phyloP scores from a whole-genome alignment of 2,797 vertebrate species.

The Cynopterus sphinx region DNA sequence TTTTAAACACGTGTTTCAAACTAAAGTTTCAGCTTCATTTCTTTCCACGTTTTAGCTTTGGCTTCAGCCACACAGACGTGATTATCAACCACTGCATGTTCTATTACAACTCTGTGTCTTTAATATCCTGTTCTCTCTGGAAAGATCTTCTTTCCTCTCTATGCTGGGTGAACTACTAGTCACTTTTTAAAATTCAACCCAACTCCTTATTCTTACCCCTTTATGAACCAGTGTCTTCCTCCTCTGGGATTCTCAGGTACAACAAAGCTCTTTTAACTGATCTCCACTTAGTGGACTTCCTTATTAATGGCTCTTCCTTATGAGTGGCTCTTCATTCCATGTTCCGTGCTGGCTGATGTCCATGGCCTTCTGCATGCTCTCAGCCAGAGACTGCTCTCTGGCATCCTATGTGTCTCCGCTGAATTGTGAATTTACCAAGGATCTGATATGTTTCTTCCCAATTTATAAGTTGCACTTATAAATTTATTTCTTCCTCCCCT shows the following conservation, averaged over 20 bases:
- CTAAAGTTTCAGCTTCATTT: not conserved
- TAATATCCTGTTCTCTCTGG: not conserved
- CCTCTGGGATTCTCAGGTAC: not conserved
- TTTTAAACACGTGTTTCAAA: not conserved
- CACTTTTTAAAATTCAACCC: not conserved
- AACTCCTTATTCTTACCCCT: not conserved
- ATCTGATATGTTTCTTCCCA: not conserved
- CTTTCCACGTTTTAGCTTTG: not conserved
- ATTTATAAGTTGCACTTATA: not conserved
- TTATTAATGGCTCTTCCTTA: too few species aligned
- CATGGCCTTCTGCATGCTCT: not conserved
- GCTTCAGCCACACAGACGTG: not conserved
- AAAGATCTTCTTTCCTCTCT: not conserved
- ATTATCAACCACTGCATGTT: not conserved
- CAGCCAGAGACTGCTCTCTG: not conserved
- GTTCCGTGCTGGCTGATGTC: not conserved
- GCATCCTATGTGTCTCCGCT: not conserved
- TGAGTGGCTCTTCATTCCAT: not conserved
- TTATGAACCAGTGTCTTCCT: not conserved
- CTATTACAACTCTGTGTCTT: not conserved
- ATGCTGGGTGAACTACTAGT: not conserved
- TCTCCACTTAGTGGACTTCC: not conserved
- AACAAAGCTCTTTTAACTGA: not conserved
- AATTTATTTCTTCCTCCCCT: not conserved
- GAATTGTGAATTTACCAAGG: not conserved